phyloP scores from a whole-genome alignment of 2,113 vertebrate genomes.

The Hippotragus niger region DNA sequence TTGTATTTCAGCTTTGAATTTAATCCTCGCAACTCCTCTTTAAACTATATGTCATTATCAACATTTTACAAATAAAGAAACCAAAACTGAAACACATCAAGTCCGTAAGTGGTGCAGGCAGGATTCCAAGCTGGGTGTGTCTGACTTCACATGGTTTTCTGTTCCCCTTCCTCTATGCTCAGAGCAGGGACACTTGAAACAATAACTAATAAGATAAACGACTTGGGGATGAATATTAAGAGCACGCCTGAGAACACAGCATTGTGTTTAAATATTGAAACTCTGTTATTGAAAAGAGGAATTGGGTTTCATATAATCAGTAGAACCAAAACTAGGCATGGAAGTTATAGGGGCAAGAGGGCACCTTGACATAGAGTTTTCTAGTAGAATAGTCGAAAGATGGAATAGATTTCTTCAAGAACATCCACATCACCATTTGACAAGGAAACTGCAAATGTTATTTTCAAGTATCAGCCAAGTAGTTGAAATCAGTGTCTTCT shows the following conservation, averaged over 20 bases:
- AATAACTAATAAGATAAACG: background rate
- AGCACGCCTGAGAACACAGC: background rate
- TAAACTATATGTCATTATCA: background rate
- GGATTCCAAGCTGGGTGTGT: background rate
- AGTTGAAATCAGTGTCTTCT: background rate
- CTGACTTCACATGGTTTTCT: background rate
- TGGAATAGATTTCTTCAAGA: background rate
- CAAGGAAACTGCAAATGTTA: background rate
- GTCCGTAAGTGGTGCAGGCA: background rate
- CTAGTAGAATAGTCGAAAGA: background rate
- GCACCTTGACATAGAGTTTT: background rate
- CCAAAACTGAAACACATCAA: background rate
- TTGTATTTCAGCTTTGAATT: background rate
- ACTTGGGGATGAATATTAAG: background rate
- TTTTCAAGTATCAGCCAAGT: background rate
- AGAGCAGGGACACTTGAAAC: background rate
- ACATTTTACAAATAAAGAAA: conserved; percentile 20
- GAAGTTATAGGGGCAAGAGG: background rate
- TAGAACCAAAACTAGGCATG: background rate
- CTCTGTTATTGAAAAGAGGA: background rate
- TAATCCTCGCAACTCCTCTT: background rate
- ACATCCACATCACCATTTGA: background rate
- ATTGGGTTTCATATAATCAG: background rate
- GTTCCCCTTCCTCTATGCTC: background rate
- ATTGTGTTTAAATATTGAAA: background rate